Evolutionary conservation across 2,888 invertebrate species (phyloP).

Genomic region (Drosophila mulleri): DNA sequence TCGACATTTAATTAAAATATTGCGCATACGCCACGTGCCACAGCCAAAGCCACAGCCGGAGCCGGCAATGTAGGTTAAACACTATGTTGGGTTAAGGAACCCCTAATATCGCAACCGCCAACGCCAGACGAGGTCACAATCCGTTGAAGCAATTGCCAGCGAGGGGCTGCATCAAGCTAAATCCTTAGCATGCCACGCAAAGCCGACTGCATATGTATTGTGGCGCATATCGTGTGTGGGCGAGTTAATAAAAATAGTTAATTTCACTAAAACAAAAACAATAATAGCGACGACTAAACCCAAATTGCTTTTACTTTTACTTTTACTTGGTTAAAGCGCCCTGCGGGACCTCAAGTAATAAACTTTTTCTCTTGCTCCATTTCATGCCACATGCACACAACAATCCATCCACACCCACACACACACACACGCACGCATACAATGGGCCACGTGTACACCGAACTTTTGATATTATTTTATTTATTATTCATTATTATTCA

Average conservation of each 20-base stretch:
- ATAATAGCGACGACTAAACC: constrained; percentile 27
- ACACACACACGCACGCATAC: neutral
- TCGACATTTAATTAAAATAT: constrained; percentile 65
- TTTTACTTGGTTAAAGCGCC: constrained; percentile 40
- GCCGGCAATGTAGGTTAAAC: constrained; percentile 58
- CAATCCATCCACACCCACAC: constrained; percentile 4
- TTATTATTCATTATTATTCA: constrained; percentile 41
- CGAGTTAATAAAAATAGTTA: constrained; percentile 54
- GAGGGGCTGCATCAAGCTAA: constrained; percentile 40
- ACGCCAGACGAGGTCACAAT: constrained; percentile 38
- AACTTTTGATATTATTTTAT: constrained; percentile 35
- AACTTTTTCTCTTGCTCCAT: constrained; percentile 40
- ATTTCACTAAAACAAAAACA: constrained; percentile 60
- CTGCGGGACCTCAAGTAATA: constrained; percentile 43
- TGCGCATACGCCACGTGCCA: constrained; percentile 52
- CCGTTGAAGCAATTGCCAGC: constrained; percentile 40
- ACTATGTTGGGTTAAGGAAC: constrained; percentile 46
- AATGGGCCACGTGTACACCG: constrained; percentile 33
- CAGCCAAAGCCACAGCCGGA: neutral
- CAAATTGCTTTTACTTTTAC: constrained; percentile 60
- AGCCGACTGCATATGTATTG: constrained; percentile 42
- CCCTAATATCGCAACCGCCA: constrained; percentile 44
- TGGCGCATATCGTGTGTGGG: constrained; percentile 12
- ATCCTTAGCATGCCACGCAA: constrained; percentile 62
- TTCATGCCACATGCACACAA: constrained; percentile 37